Conservation (phyloP, 2,888 invertebrate genomes). For the Chrysopilus asiliformis region DNA sequence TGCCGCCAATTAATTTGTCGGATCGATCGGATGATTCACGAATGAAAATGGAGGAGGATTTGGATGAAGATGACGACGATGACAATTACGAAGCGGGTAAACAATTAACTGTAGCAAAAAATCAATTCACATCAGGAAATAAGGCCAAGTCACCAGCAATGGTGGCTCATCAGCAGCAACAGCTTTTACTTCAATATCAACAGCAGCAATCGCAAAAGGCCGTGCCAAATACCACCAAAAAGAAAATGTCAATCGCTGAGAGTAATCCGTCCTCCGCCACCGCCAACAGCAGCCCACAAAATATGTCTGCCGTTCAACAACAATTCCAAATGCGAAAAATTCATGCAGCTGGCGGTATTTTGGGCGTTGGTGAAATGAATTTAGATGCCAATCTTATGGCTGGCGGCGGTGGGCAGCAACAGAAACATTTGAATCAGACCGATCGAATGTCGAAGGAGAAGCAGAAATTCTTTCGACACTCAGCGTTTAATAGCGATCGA, state of each 20-base stretch:
- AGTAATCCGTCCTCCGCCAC: constrained; percentile 7
- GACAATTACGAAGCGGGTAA: constrained; percentile 10
- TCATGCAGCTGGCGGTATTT: constrained; percentile 9
- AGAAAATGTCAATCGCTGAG: constrained; percentile 8
- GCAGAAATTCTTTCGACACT: constrained; percentile 72
- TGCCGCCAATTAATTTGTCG: constrained; percentile 14
- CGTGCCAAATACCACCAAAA: constrained; percentile 10
- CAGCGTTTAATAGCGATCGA: constrained; percentile 55
- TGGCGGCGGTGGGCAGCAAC: no score
- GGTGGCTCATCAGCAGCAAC: constrained; percentile 5
- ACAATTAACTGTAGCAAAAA: constrained; percentile 11
- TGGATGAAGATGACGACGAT: constrained; percentile 10
- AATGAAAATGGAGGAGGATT: constrained; percentile 1
- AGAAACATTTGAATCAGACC: constrained; percentile 36
- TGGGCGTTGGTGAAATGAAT: no score
- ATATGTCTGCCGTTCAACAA: neutral
- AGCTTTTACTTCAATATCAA: constrained; percentile 3
- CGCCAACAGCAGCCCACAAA: neutral
- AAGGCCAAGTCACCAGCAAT: constrained; percentile 3
- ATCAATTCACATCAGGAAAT: constrained; percentile 5
- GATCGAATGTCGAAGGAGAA: constrained; percentile 75
- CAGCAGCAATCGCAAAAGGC: constrained; percentile 9
- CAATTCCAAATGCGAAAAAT: constrained; percentile 5
- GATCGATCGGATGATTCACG: constrained; percentile 12
- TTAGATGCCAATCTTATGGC: no score